Evolutionary conservation across 2,797 vertebrate genomes (phyloP), one percentile per base, ranked within the genome.

Genomic region (Brachyalestes nurse): DNA sequence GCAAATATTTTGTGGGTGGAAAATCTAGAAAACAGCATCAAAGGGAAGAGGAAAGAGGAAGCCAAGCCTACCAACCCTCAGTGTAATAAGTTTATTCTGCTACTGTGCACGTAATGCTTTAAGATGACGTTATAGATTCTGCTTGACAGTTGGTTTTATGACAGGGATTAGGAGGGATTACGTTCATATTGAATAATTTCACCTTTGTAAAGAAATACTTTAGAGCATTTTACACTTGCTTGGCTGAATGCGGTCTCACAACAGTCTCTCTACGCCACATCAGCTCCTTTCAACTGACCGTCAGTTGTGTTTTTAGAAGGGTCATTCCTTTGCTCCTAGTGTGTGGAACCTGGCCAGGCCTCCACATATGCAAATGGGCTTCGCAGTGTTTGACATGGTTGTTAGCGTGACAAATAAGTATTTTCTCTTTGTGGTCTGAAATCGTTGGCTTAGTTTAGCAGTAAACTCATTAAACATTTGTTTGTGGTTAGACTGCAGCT

Each of bases 111-210:
- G 87, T 82, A 87, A 86, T 83, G 90, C 81, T 90, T 75, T 81
- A 88, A 87, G 86, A 86, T 90, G 85, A 90, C 87, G 83, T 87
- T 69, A 85, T 75, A 80, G 86, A 89, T 89, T 87, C 84, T 77
- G 87, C 81, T 87, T 88, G 84, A 91, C 87, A 84, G 87, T 86
- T 86, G 84, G 76, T n/a, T 92, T 88, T 91, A 88, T 91, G 91
- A 92, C 90, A 84, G 74, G 89, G 90, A 88, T 92, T 92, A 91
- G 88, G 89, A 19, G 82, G 90, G 91, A 92, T 93, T 91, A 88
- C 88, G 86, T 91, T 91, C 89, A 90, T 91, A 82, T 91, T 80
- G 49, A 88, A 25, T 78, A 90, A 91, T 91, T 91, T 90, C 88
- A 82, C 42, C 72, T 80, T 84, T 83, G 83, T 84, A 62, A 78